Base-by-base conservation (phyloP, 1,140 invertebrate genomes). In the Cydia amplana region DNA sequence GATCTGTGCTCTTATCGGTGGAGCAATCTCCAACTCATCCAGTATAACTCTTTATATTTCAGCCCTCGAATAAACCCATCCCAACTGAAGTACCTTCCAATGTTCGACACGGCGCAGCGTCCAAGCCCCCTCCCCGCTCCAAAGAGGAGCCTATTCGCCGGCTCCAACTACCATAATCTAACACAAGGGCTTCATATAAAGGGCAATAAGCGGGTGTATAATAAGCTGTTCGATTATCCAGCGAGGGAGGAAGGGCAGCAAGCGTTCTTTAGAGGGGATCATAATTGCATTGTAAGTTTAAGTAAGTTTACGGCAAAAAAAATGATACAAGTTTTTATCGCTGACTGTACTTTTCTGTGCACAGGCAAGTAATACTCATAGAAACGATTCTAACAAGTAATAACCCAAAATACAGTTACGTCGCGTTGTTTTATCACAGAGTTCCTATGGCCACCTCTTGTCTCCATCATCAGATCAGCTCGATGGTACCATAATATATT, bases 261-360 rank as follows among this genome's bases (percentile, higher is more conserved):
- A 60, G 9, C n/a, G 18, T 60, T 60, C 6, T 60, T 60, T 60
- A 60, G 55, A 23, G 55, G 55, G 9, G 55, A 60, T 12, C 9
- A 23, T 60, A 23, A 60, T 60, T 60, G 55, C 20, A 12, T 60
- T 23, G 55, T 60, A 60, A 60, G 55, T 60, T n/a, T 51, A 16
- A 46, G n/a, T n/a, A n/a, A n/a, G n/a, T n/a, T n/a, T n/a, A n/a
- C n/a, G n/a, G n/a, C n/a, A n/a, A n/a, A n/a, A n/a, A n/a, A n/a
- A n/a, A n/a, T n/a, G n/a, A n/a, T n/a, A n/a, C n/a, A n/a, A n/a
- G n/a, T n/a, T n/a, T n/a, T n/a, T n/a, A n/a, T n/a, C n/a, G n/a
- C n/a, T n/a, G n/a, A n/a, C n/a, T n/a, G n/a, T n/a, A n/a, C n/a
- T n/a, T n/a, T n/a, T n/a, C n/a, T n/a, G n/a, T n/a, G n/a, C n/a